Conservation (phyloP, 1,140 invertebrate genomes). For the Popillia japonica region DNA sequence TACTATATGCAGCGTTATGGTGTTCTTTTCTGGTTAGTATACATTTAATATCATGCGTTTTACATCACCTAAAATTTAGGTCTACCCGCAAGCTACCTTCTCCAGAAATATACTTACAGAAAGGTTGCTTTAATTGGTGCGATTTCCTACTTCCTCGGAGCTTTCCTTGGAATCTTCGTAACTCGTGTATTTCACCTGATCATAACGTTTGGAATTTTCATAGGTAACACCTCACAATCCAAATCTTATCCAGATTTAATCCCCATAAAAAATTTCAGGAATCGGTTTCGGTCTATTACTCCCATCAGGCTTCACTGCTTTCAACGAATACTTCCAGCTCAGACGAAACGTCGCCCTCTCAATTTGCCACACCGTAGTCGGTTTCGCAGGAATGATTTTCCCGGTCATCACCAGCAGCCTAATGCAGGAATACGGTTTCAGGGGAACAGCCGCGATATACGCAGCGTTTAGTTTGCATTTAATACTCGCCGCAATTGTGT, state of each 20-base stretch:
- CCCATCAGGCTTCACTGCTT: slow-evolving; percentile 66
- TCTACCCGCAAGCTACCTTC: slow-evolving; percentile 64
- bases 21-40: slow-evolving; percentile 67
- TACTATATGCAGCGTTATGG: slow-evolving; percentile 67
- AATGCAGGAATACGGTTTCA: slow-evolving; percentile 66
- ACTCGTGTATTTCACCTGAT: slow-evolving; percentile 63
- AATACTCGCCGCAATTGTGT: slow-evolving; percentile 67
- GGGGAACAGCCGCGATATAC: slow-evolving; percentile 67
- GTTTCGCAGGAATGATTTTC: slow-evolving; percentile 65
- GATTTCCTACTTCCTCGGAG: slow-evolving; percentile 63
- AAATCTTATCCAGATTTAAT: no score
- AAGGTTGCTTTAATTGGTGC: slow-evolving; percentile 68
- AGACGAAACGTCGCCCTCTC: slow-evolving; percentile 69
- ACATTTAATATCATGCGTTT: slow-evolving; percentile 62
- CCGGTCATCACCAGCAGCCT: slow-evolving; percentile 64
- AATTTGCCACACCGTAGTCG: slow-evolving; percentile 66
- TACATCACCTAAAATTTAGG: slow-evolving; percentile 63
- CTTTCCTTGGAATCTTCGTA: slow-evolving; percentile 65
- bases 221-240: no score
- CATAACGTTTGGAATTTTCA: slow-evolving; percentile 65
- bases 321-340: slow-evolving; percentile 68
- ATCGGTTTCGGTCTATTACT: slow-evolving; percentile 68
- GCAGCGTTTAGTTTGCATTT: slow-evolving; percentile 69
- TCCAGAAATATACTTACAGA: slow-evolving; percentile 63
- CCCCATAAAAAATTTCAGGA: slow-evolving; percentile 43